Evolutionary conservation across 2,888 invertebrate species (phyloP), one percentile per base, ranked within the genome.

Genomic region (Oscheius sp.): DNA sequence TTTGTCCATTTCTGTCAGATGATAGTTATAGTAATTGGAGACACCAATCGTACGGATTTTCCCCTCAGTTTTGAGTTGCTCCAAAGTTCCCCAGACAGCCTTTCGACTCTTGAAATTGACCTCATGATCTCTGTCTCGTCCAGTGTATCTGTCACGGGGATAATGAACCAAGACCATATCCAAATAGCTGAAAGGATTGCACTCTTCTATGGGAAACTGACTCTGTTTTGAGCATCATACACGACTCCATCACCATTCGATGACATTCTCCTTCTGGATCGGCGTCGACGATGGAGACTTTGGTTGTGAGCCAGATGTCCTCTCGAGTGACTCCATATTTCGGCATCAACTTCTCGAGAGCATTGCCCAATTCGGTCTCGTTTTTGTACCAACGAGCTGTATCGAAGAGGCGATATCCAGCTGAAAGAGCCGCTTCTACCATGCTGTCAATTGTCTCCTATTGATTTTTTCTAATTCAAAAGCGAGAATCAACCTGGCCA

Each of bases 281-380:
- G 4, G 70, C 73, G 63, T 79, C 72, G 10, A 72, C 23, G 31
- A 72, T 76, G 0, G 93, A 90, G 73, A 93, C 87, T 89, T 93
- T 93, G 29, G 92, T 91, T 3, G 93, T 93, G 23, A 93, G 90
- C 85, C 92, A 93, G 66, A 93, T 90, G 84, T 93, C 92, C 75
- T 91, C 89, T 69, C 93, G 89, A 23, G 88, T 89, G 15, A 93
- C 87, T 34, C 90, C 90, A 86, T 91, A 89, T 84, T 91, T 92
- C 0, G 92, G 92, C 45, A 93, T 87, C 20, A 92, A 87, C 67
- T 87, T 87, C 82, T 76, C 71, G 31, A 80, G 88, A 1, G 92
- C 91, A 39, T 88, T 86, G n/a, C 91, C 91, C 72, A 93, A 90
- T 52, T 67, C 90, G 61, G 87, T 85, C 87, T 93, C 93, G 87